A percentile compares a stretch with the other conserved stretches of the same genome.
Evolutionary conservation across 2,888 invertebrate genomes (phyloP).

Genomic region (Teinopalpus imperialis): DNA sequence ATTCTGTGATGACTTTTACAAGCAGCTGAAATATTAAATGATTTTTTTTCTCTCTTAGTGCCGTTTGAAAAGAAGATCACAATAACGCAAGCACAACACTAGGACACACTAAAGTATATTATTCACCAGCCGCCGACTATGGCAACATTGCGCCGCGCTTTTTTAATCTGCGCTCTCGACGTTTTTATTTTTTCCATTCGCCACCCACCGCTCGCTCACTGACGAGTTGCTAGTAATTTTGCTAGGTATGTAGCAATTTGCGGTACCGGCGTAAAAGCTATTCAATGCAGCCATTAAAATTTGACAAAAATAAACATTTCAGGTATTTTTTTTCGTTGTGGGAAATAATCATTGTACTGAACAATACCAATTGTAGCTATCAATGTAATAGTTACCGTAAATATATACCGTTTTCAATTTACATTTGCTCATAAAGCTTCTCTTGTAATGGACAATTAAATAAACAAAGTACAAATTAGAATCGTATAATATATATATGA

Average conservation of each 20-base stretch:
- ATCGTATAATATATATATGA: too few relatives aligned
- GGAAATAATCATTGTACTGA: slow-evolving; percentile 9
- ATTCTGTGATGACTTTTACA: too few relatives aligned
- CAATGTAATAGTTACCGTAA: background rate
- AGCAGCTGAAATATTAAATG: too few relatives aligned
- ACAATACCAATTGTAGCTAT: too few relatives aligned
- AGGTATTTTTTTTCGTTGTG: background rate
- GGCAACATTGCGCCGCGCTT: slow-evolving; percentile 12
- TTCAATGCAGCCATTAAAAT: slow-evolving; percentile 25
- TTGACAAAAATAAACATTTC: slow-evolving; percentile 17
- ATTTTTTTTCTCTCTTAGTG: too few relatives aligned
- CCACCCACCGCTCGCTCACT: slow-evolving; percentile 5
- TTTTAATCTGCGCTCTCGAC: slow-evolving; percentile 22
- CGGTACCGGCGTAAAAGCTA: slow-evolving; percentile 20
- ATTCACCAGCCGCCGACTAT: slow-evolving; percentile 18
- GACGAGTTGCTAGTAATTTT: slow-evolving; percentile 13
- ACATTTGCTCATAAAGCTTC: too few relatives aligned
- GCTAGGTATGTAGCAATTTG: slow-evolving; percentile 26
- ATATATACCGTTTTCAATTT: slow-evolving; percentile 7
- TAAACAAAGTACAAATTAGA: too few relatives aligned
- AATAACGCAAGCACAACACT: background rate
- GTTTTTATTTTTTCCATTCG: slow-evolving; percentile 13
- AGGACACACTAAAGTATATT: slow-evolving; percentile 15
- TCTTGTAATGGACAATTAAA: too few relatives aligned
- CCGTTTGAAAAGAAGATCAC: too few relatives aligned